Evolutionary conservation across 2,113 vertebrate species (phyloP), one percentile per base, ranked within the genome.

Genomic region (Pleuronectes platessa): DNA sequence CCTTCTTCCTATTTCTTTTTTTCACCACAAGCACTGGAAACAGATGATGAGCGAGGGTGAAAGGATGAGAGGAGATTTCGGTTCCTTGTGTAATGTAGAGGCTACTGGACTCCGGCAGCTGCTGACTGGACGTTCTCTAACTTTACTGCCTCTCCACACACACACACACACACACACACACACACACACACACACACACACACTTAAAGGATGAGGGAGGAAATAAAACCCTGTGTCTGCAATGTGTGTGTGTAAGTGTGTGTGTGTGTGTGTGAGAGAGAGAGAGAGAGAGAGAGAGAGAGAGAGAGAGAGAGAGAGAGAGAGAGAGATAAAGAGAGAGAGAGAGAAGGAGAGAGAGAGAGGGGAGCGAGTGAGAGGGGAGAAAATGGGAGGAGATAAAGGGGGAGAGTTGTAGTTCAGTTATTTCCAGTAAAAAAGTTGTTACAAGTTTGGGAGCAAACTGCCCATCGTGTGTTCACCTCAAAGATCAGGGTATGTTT

Each of bases 111-210:
- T 60, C 37, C 23, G 2, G 68, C 79, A 71, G 68, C 68, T 86
- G 79, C 86, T 86, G 79, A 86, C 66, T 86, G 76, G 81, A 86
- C 67, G 47, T 42, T 81, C 69, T 79, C 42, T 69, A 81, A 90
- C 81, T 89, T 91, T 69, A 87, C 86, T 82, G 83, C 85, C 78
- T 83, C 84, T 61, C 68, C 63, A 61, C 71, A 76, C 64, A 71
- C 74, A 55, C 74, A 61, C n/a, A 72, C 54, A 21, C 49, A 67
- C 59, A 61, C 71, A 76, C 64, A 71, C 74, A 55, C 63, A 61
- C 71, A 76, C 64, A 71, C 74, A 55, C 63, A 61, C 71, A 76
- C 64, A 71, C 74, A 55, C 74, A 61, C n/a, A 72, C 54, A 21
- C 49, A 67, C 59, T 69, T 61, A 77, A 78, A 83, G 31, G 56